Conservation (phyloP, 2,113 vertebrate species). For the Merops nubicus region DNA sequence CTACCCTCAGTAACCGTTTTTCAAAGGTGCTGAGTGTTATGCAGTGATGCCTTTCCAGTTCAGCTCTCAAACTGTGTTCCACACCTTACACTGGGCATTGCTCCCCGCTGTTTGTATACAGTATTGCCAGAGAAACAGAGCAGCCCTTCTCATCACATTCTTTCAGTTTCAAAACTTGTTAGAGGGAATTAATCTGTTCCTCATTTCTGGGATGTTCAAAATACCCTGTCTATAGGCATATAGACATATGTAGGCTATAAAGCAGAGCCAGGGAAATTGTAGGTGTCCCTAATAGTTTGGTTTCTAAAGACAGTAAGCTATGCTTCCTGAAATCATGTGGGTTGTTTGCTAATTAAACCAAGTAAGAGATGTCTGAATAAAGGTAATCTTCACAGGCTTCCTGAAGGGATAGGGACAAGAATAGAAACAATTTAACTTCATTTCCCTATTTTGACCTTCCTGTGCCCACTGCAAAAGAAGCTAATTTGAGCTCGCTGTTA, state of each 20-base stretch:
- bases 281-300: background rate
- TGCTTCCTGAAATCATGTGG: background rate
- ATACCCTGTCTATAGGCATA: fast-evolving
- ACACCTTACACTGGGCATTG: fast-evolving
- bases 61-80: fast-evolving
- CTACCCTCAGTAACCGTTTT: background rate
- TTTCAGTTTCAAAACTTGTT: background rate
- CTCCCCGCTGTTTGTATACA: fast-evolving
- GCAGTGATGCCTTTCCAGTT: background rate
- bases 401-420: background rate
- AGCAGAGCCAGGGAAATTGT: background rate
- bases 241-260: no score
- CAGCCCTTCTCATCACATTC: fast-evolving
- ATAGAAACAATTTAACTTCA: background rate
- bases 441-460: background rate
- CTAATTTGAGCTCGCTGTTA: background rate
- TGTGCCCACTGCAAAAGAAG: background rate
- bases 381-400: background rate
- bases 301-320: background rate
- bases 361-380: background rate
- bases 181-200: background rate
- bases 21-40: background rate
- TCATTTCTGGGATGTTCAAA: background rate
- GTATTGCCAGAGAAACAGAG: background rate
- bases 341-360: background rate